Evolutionary conservation across 2,113 vertebrate species (phyloP).

Genomic region (Podilymbus podiceps): DNA sequence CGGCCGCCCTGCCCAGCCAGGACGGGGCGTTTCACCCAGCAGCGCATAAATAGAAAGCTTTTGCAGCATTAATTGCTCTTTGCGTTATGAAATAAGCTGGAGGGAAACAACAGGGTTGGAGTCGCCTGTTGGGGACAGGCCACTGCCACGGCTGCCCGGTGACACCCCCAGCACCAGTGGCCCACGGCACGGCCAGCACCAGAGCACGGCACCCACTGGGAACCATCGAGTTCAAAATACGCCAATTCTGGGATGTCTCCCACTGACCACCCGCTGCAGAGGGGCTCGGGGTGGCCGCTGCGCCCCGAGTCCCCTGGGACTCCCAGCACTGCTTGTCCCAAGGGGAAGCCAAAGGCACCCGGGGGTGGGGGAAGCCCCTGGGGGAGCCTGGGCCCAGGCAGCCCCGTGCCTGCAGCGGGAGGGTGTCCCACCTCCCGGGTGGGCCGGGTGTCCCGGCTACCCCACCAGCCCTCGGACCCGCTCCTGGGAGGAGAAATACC

Average conservation of each 20-base stretch:
- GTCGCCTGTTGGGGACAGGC: not conserved
- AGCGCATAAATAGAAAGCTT: constrained; percentile 61
- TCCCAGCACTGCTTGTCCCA: not conserved
- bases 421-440: not conserved
- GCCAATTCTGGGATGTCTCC: not conserved
- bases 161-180: not conserved
- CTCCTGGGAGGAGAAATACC: not conserved
- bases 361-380: not conserved
- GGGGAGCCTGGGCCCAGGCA: not conserved
- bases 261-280: not conserved
- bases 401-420: not conserved
- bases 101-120: constrained; percentile 46
- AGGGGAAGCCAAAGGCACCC: not conserved
- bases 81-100: constrained; percentile 37
- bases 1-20: constrained; percentile 37
- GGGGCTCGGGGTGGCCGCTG: not conserved
- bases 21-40: constrained; percentile 40
- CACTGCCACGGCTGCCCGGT: not conserved
- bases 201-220: not conserved
- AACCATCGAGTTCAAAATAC: not conserved
- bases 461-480: not conserved
- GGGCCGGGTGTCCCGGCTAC: not conserved
- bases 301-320: fast-evolving
- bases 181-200: not conserved
- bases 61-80: constrained; percentile 61